Base-by-base conservation (phyloP, 1,140 invertebrate species). In the Polyergus mexicanus region DNA sequence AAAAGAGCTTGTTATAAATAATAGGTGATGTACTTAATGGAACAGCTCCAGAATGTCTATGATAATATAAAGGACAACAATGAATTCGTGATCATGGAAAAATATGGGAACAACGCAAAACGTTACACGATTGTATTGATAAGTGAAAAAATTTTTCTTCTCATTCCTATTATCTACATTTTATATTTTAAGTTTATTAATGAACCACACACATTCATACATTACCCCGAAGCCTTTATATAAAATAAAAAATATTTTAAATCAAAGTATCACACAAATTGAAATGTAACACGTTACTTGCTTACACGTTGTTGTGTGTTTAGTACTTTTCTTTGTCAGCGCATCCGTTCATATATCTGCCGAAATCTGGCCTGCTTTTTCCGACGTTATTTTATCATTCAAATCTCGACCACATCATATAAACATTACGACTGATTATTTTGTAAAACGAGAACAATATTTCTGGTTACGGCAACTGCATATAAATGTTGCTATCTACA, bases 361-460 rank as follows among this genome's bases (percentile, higher is more conserved):
- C 1, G 25, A n/a, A 0, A 32, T 58, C 0, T 76, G 35, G 38
- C 16, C 22, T 19, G 1, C 10, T 8, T n/a, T 62, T 19, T 7
- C n/a, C 0, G 0, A 76, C 1, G 10, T n/a, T 7, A 47, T 63
- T n/a, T 32, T 32, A 32, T 25, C 13, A 19, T 25, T 68, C 4
- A 2, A 11, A 1, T 41, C 62, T 51, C 44, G 1, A 38, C 10
- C 8, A 19, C 16, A 3, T n/a, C n/a, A 10, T 0, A 0, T 68
- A 1, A n/a, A 6, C 0, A 66, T 78, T 13, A 11, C 25, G 4
- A 66, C 62, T 35, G 25, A 78, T 11, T 51, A 65, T 25, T 66
- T 66, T 25, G 22, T 78, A 3, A 62, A 66, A 35, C 11, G 38
- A 66, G 44, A 78, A 25, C 35, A 1, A 54, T 56, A 66, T 78